phyloP scores from a whole-genome alignment of 2,797 vertebrate genomes.

The Melanotaenia parkinsoni region DNA sequence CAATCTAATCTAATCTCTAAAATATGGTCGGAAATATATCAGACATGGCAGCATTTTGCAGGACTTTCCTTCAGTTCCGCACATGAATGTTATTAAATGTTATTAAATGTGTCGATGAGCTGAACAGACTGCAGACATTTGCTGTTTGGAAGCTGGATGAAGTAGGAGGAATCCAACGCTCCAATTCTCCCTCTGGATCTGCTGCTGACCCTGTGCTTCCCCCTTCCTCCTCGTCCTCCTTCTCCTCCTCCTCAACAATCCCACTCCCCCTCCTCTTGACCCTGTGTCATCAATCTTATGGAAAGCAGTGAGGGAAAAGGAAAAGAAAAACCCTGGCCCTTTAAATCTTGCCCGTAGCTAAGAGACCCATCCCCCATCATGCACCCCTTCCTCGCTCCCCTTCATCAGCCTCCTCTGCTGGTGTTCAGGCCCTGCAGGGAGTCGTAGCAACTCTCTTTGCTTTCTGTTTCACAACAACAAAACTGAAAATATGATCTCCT shows the following conservation, averaged over 20 bases:
- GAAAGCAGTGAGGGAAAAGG: not conserved
- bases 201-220: constrained; percentile 5
- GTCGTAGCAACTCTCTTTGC: not conserved
- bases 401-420: not conserved
- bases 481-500: not conserved
- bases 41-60: constrained; percentile 1
- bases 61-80: not conserved
- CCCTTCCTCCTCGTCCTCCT: not conserved
- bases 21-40: no score
- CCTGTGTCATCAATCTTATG: constrained; percentile 48
- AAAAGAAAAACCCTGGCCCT: constrained; percentile 24
- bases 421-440: constrained; percentile 25
- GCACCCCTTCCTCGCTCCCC: not conserved
- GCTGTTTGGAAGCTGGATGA: not conserved
- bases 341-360: constrained; percentile 35
- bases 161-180: not conserved
- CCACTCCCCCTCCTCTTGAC: constrained; percentile 27
- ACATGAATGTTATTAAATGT: not conserved
- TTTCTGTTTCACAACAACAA: constrained; percentile 6
- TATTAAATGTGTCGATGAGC: not conserved
- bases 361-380: constrained; percentile 29
- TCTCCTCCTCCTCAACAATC: not conserved
- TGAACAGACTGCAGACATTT: no score
- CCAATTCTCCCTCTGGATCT: not conserved
- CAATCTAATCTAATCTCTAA: no score